phyloP scores from a whole-genome alignment of 2,113 vertebrate species.

The Gobius niger region DNA sequence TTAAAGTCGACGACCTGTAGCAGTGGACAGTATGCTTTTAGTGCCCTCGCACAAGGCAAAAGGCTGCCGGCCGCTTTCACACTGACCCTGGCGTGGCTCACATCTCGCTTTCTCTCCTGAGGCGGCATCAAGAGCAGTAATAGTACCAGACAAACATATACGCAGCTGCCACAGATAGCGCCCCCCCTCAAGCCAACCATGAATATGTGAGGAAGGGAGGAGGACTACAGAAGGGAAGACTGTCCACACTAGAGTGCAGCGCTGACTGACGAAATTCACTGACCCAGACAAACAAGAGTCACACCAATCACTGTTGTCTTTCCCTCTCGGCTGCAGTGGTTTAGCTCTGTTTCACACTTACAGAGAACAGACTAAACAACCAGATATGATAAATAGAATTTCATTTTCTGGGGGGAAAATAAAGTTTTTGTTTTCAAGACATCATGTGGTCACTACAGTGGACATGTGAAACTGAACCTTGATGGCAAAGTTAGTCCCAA shows the following conservation, averaged over 20 bases:
- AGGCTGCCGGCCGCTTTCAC: slow-evolving; percentile 54
- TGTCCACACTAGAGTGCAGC: slow-evolving; percentile 30
- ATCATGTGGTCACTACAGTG: too few species aligned
- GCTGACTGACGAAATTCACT: slow-evolving; percentile 62
- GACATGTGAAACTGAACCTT: too few species aligned
- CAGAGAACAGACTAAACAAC: slow-evolving; percentile 31
- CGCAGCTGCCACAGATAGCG: slow-evolving; percentile 35
- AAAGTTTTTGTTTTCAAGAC: too few species aligned
- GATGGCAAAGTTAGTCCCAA: too few species aligned
- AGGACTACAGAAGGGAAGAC: background rate
- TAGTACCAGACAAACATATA: slow-evolving; percentile 64
- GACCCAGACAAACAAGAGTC: slow-evolving; percentile 62
- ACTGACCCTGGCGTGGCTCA: slow-evolving; percentile 47
- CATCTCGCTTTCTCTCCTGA: slow-evolving; percentile 52
- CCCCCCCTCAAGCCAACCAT: slow-evolving; percentile 36
- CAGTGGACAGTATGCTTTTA: slow-evolving; percentile 32
- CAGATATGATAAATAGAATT: too few species aligned
- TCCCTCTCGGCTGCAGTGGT: slow-evolving; percentile 38
- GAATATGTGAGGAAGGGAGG: background rate
- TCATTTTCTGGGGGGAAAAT: too few species aligned
- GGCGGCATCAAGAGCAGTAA: slow-evolving; percentile 66
- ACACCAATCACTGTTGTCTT: slow-evolving; percentile 54
- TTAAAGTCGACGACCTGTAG: slow-evolving; percentile 38
- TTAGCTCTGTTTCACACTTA: slow-evolving; percentile 37
- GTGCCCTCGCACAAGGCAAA: slow-evolving; percentile 37